Base-by-base conservation (phyloP, 1,140 invertebrate species). In the Zaprionus nigranus region DNA sequence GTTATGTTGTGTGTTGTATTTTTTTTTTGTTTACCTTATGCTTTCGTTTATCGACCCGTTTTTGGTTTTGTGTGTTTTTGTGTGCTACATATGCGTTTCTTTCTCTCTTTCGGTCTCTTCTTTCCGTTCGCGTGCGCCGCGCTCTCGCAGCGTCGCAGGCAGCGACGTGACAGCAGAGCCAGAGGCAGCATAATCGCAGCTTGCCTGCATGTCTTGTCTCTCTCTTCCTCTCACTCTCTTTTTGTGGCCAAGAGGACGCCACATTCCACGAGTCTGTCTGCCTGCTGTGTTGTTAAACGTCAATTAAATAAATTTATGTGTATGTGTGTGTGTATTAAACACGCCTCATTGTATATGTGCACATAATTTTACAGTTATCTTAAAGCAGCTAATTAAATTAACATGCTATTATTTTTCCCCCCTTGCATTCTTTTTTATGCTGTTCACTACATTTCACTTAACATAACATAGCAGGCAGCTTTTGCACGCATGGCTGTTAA, bases 21-120 rank as follows among this genome's bases (percentile, higher is more conserved):
- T 72, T 85, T 85, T 83, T 87, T 88, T 88, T 88, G 84, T 88
- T 88, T 88, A 88, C 84, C 82, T 88, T 88, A 87, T 86, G 86
- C 86, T 90, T 91, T 90, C 87, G 87, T 90, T 90, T 90, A 90
- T 90, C 82, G 87, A 91, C 86, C 87, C 87, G 86, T 90, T 90
- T 75, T 75, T 75, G 73, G 73, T 75, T 75, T 74, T 75, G 67
- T 78, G 68, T 76, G 78, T 79, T 72, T 78, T 67, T 86, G 79
- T 82, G 76, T 79, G 80, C 81, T 82, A 82, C 73, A 79, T 78
- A 68, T 82, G 82, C 65, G 66, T 68, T 56, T 76, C 56, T 70
- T 20, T 58, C 46, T 61, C 70, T 73, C 67, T 82, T 54, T 74
- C 46, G 15, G 38, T 64, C 63, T 76, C 56, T 62, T 67, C 20